Conservation (phyloP, 2,888 invertebrate species). For the Apodemia mormo region DNA sequence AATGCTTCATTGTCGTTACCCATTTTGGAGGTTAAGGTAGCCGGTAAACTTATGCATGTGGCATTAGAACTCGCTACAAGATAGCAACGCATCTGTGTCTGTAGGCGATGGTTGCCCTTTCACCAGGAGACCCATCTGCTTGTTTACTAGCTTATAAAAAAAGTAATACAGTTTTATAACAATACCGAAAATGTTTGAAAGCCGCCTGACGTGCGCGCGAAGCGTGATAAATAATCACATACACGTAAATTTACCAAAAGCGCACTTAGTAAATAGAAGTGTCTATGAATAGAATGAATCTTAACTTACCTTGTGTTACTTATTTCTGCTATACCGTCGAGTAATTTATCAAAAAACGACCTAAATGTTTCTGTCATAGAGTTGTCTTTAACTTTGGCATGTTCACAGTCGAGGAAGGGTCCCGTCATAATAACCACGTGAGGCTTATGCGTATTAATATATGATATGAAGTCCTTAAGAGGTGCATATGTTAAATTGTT, state of each 20-base stretch:
- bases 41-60: no score
- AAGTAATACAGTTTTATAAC: background rate
- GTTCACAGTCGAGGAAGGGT: slow-evolving; percentile 90
- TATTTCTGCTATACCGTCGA: slow-evolving; percentile 84
- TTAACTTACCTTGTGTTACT: slow-evolving; percentile 73
- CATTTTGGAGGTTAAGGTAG: no score
- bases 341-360: slow-evolving; percentile 86
- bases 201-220: no score
- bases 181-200: no score
- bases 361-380: slow-evolving; percentile 86
- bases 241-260: no score
- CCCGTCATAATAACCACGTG: slow-evolving; percentile 92
- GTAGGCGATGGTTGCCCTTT: no score
- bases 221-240: no score
- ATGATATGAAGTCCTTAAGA: slow-evolving; percentile 87
- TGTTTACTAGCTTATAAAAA: background rate
- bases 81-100: no score
- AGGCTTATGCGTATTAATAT: slow-evolving; percentile 86
- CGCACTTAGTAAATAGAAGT: no score
- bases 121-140: no score
- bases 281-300: background rate
- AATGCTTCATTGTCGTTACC: no score
- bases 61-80: no score
- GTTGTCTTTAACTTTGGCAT: slow-evolving; percentile 83
- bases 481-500: slow-evolving; percentile 91